phyloP scores from a whole-genome alignment of 2,113 vertebrate genomes.

The Poeciliopsis occidentalis region DNA sequence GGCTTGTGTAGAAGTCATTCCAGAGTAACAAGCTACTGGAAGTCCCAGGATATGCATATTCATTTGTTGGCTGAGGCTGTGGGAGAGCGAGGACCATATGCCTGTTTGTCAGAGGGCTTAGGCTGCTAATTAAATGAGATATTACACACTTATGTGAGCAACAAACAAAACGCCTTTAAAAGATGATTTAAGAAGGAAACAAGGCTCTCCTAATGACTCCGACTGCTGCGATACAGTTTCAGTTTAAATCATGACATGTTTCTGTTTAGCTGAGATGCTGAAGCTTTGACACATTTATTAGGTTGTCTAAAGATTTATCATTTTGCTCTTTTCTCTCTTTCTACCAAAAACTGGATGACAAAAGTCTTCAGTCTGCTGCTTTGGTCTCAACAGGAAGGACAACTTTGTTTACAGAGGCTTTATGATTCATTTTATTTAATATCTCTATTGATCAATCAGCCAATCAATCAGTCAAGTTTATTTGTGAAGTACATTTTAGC shows the following conservation, averaged over 20 bases:
- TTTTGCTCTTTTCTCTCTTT: too few relatives aligned
- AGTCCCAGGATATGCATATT: constrained; percentile 82
- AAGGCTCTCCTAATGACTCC: constrained; percentile 17
- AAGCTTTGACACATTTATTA: constrained; percentile 14
- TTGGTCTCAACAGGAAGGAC: too few relatives aligned
- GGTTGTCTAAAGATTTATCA: too few relatives aligned
- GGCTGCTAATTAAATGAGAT: constrained; percentile 81
- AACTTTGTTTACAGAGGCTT: too few relatives aligned
- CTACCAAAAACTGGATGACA: too few relatives aligned
- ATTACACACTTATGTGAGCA: constrained; percentile 74
- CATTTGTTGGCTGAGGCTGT: constrained; percentile 78
- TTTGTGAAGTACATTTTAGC: too few relatives aligned
- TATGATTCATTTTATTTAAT: too few relatives aligned
- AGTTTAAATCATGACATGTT: constrained; percentile 36
- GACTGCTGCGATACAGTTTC: constrained; percentile 47
- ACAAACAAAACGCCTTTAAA: constrained; percentile 71
- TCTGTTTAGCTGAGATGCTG: constrained; percentile 26
- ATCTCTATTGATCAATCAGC: too few relatives aligned
- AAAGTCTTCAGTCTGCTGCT: too few relatives aligned
- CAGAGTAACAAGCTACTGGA: constrained; percentile 79
- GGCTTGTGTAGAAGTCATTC: constrained; percentile 82
- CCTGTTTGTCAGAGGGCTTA: constrained; percentile 77
- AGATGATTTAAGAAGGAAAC: constrained; percentile 44
- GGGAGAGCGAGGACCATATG: constrained; percentile 78
- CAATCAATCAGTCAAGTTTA: too few relatives aligned